Evolutionary conservation across 2,113 vertebrate species (phyloP).

Genomic region (Sialia sialis): DNA sequence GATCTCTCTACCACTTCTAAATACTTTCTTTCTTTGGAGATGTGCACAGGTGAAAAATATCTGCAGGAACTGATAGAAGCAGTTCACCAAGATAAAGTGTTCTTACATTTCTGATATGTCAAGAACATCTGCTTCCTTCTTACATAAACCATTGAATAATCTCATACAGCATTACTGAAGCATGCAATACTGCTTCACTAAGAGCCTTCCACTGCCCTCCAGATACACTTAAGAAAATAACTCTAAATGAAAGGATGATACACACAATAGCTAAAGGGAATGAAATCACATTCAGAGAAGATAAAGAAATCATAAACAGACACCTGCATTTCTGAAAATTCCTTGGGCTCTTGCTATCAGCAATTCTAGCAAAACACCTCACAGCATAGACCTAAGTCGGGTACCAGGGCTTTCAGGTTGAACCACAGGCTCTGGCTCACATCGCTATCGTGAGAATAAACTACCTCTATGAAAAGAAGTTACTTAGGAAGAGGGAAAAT

Average conservation of each 20-base stretch:
- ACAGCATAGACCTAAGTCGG: neutral
- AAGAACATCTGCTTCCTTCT: slow-evolving; percentile 34
- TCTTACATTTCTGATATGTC: slow-evolving; percentile 25
- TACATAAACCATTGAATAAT: slow-evolving; percentile 49
- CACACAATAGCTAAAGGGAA: slow-evolving; percentile 39
- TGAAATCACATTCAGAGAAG: slow-evolving; percentile 9
- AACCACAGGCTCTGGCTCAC: neutral
- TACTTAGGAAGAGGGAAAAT: neutral
- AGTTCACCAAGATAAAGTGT: slow-evolving; percentile 3
- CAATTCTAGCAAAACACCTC: neutral
- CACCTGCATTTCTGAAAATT: slow-evolving; percentile 38
- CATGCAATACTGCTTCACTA: slow-evolving; percentile 9
- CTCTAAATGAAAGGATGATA: slow-evolving; percentile 22
- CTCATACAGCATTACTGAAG: slow-evolving; percentile 16
- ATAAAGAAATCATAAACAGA: slow-evolving; percentile 37
- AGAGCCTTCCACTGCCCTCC: slow-evolving; percentile 45
- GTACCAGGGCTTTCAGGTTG: neutral
- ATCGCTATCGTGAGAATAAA: neutral
- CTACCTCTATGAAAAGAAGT: neutral
- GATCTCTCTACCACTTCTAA: neutral
- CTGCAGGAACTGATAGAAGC: slow-evolving; percentile 12
- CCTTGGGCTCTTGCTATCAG: neutral
- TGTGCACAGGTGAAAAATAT: neutral
- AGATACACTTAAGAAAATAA: slow-evolving; percentile 53
- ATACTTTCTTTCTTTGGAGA: neutral